These are phyloP conservation scores for Mico argentatus DNA, from an alignment of 2,797 vertebrate genomes.

Conservation along the genomic window DNA sequence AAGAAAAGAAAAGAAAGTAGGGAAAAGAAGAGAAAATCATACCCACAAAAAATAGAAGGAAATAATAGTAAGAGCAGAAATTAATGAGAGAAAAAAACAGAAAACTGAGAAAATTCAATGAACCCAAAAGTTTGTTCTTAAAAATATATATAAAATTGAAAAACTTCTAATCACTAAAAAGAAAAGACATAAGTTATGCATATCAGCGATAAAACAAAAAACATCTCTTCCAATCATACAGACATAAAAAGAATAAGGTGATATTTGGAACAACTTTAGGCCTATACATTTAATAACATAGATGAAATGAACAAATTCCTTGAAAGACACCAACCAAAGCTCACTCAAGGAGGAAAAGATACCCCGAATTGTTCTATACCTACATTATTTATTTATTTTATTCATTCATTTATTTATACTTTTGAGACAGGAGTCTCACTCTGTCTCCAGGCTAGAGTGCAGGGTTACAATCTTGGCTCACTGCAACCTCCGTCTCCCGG, in stretches of 20 bases:
- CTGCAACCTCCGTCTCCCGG: neutral
- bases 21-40: neutral
- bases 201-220: neutral
- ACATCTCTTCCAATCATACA: neutral
- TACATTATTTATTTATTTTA: neutral
- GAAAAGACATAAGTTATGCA: neutral
- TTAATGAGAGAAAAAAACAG: neutral
- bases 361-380: neutral
- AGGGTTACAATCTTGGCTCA: neutral
- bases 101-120: neutral
- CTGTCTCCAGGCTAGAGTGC: neutral
- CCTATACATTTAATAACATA: neutral
- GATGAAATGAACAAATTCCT: neutral
- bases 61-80: neutral
- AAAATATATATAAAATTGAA: neutral
- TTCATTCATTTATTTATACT: neutral
- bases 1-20: neutral
- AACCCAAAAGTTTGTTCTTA: neutral
- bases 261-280: neutral
- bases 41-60: neutral
- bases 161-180: neutral
- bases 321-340: neutral
- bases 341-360: conserved; percentile 1
- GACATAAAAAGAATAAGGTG: neutral
- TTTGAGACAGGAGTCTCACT: neutral